A percentile compares a stretch with the other conserved stretches of the same genome.
Evolutionary conservation across 2,888 invertebrate species (phyloP).

Genomic region (Hypomecis punctinalis): DNA sequence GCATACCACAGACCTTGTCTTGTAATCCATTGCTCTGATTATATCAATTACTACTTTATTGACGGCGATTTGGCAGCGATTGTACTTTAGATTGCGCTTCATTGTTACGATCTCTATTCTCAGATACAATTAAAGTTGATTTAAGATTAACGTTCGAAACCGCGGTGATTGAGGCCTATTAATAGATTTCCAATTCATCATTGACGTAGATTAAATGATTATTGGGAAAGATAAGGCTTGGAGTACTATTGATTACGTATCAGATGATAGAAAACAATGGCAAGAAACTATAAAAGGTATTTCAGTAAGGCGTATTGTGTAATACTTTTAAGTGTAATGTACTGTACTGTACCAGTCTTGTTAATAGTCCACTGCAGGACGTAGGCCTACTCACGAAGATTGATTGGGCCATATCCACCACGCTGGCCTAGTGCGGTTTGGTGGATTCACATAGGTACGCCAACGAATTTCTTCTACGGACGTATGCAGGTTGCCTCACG

Average conservation of each 20-base stretch:
- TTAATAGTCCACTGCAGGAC: too few relatives aligned
- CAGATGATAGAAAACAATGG: conserved; percentile 17
- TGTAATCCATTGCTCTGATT: conserved; percentile 62
- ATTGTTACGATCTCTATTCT: conserved; percentile 31
- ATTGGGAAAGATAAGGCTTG: conserved; percentile 22
- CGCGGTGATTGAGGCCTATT: conserved; percentile 39
- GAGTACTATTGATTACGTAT: conserved; percentile 24
- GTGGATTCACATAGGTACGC: too few relatives aligned
- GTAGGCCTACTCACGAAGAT: too few relatives aligned
- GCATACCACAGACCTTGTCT: conserved; percentile 48
- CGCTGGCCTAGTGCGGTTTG: too few relatives aligned
- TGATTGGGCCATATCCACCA: too few relatives aligned
- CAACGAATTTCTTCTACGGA: too few relatives aligned
- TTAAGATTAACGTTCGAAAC: conserved; percentile 38
- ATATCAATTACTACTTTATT: conserved; percentile 65
- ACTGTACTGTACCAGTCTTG: too few relatives aligned
- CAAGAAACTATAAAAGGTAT: conserved; percentile 5
- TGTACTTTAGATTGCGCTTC: conserved; percentile 32
- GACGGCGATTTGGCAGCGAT: conserved; percentile 52
- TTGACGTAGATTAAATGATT: conserved; percentile 25
- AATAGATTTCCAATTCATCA: conserved; percentile 29
- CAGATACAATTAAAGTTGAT: conserved; percentile 32
- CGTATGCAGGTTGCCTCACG: too few relatives aligned
- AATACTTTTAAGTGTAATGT: too few relatives aligned
- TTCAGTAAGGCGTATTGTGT: neutral